Percentiles rank a stretch among this genome's conserved stretches.
These are phyloP conservation scores for Muntiacus reevesi DNA, from an alignment of 2,113 vertebrate genomes.

Conservation along the genomic window DNA sequence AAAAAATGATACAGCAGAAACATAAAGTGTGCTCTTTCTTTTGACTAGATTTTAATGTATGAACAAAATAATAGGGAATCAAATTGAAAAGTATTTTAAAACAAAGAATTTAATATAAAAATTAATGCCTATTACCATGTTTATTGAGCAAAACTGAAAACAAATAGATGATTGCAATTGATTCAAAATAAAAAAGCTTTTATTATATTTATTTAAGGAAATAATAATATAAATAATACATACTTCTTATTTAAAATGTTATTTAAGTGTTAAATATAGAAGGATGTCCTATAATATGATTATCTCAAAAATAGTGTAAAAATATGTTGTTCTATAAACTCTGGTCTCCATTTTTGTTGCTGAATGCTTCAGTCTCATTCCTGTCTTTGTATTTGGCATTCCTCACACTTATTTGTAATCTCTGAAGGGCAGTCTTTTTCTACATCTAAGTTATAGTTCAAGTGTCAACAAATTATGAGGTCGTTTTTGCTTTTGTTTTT, in stretches of 20 bases:
- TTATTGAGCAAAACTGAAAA: not conserved
- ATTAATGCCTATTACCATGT: not conserved
- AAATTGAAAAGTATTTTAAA: not conserved
- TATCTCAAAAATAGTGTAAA: not conserved
- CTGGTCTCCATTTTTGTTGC: not conserved
- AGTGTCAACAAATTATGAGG: not conserved
- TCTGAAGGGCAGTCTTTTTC: not conserved
- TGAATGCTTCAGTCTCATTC: not conserved
- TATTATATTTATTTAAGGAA: not conserved
- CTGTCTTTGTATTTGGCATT: not conserved
- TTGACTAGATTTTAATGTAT: not conserved
- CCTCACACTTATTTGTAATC: not conserved
- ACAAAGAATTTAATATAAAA: not conserved
- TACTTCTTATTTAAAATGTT: not conserved
- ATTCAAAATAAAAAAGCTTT: not conserved
- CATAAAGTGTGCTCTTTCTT: not conserved
- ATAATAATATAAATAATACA: not conserved
- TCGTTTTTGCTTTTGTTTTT: not conserved
- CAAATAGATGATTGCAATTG: not conserved
- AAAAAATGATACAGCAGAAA: not conserved
- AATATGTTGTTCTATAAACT: not conserved
- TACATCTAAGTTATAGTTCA: not conserved
- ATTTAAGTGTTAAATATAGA: not conserved
- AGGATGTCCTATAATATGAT: not conserved
- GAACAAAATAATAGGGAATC: not conserved